Conservation (phyloP, 1,140 invertebrate genomes). For the Drosophila mauritiana region DNA sequence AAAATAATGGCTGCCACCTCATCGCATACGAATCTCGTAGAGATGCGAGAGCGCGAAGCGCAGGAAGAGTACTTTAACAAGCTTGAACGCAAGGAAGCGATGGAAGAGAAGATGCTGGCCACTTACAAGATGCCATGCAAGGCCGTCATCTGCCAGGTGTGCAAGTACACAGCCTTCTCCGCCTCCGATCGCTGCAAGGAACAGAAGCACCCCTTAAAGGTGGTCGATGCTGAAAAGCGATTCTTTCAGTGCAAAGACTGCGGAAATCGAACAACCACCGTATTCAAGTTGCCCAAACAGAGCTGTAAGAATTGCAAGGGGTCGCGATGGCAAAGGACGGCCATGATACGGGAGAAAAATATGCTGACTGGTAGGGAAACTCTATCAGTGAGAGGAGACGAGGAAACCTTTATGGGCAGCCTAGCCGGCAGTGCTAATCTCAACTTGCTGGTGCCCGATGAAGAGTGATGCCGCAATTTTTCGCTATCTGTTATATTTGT, state of each 20-base stretch:
- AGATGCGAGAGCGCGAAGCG: slow-evolving; percentile 89
- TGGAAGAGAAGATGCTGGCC: slow-evolving; percentile 96
- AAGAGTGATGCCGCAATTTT: slow-evolving; percentile 33
- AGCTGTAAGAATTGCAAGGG: slow-evolving; percentile 92
- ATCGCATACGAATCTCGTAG: slow-evolving; percentile 90
- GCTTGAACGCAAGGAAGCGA: slow-evolving; percentile 94
- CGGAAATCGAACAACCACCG: slow-evolving; percentile 91
- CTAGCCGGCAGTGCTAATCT: slow-evolving; percentile 87
- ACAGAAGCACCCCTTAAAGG: slow-evolving; percentile 91
- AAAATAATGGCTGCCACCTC: slow-evolving; percentile 92
- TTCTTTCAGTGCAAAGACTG: slow-evolving; percentile 97
- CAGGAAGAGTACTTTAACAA: slow-evolving; percentile 95
- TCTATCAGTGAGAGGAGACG: slow-evolving; percentile 90
- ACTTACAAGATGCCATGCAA: slow-evolving; percentile 94
- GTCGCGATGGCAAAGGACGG: slow-evolving; percentile 90
- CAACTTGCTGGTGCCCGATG: slow-evolving; percentile 88
- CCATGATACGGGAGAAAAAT: slow-evolving; percentile 92
- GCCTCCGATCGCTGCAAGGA: slow-evolving; percentile 93
- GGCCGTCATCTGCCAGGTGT: slow-evolving; percentile 94
- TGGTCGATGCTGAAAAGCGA: slow-evolving; percentile 92
- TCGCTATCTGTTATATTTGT: slow-evolving; percentile 4
- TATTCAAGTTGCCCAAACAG: slow-evolving; percentile 91
- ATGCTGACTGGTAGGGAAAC: slow-evolving; percentile 84
- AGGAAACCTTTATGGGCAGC: slow-evolving; percentile 89
- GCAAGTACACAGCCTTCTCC: slow-evolving; percentile 95